These are phyloP conservation scores for Drosophila birchii DNA, from an alignment of 2,888 invertebrate species.

Conservation along the genomic window DNA sequence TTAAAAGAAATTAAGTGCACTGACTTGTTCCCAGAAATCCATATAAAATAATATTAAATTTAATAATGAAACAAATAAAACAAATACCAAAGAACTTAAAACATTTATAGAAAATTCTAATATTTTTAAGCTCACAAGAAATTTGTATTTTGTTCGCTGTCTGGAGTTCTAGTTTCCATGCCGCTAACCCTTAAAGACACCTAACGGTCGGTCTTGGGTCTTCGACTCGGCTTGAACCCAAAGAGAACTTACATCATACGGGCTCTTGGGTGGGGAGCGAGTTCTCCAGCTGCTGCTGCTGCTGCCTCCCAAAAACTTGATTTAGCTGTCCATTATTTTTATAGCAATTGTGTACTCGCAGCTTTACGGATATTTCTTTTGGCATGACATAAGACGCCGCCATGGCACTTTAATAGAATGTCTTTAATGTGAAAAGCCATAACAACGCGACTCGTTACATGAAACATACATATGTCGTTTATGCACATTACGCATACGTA, in stretches of 20 bases:
- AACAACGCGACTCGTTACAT: constrained; percentile 52
- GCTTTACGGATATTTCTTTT: constrained; percentile 56
- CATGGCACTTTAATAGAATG: constrained; percentile 62
- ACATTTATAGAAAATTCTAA: neutral
- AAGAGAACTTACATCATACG: constrained; percentile 40
- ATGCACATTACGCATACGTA: constrained; percentile 53
- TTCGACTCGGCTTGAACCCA: constrained; percentile 37
- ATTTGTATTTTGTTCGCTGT: neutral
- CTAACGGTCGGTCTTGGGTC: constrained; percentile 44
- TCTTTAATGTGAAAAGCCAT: constrained; percentile 64
- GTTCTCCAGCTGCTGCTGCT: constrained; percentile 40
- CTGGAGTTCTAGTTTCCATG: constrained; percentile 14
- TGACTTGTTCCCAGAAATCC: neutral
- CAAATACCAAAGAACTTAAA: neutral
- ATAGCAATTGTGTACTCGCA: constrained; percentile 43
- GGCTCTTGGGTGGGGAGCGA: constrained; percentile 15
- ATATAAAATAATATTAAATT: neutral
- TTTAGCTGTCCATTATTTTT: constrained; percentile 51
- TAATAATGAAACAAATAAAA: neutral
- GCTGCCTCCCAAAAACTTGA: constrained; percentile 55
- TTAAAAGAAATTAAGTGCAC: neutral
- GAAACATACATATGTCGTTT: constrained; percentile 63
- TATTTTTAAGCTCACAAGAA: neutral
- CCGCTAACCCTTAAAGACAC: constrained; percentile 31
- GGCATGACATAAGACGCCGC: constrained; percentile 63